phyloP scores from a whole-genome alignment of 2,888 invertebrate species.

The Ferdinandea cuprea region DNA sequence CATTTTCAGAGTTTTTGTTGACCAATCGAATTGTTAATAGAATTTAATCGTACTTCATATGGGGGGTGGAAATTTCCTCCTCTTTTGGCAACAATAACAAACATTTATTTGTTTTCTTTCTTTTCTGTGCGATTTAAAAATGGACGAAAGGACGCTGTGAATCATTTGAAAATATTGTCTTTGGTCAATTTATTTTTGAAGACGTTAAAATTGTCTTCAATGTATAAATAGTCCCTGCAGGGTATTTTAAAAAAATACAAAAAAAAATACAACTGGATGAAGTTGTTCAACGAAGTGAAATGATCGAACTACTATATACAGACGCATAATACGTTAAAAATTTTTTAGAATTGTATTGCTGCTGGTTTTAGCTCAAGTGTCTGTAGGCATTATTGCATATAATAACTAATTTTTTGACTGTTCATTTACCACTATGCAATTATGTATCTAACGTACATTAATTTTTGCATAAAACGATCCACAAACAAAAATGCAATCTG shows the following conservation, averaged over 20 bases:
- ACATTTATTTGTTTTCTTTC: constrained; percentile 8
- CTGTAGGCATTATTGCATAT: too few relatives aligned
- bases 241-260: constrained; percentile 2
- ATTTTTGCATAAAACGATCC: too few relatives aligned
- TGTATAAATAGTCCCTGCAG: constrained; percentile 65
- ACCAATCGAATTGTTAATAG: constrained; percentile 75
- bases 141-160: constrained; percentile 48
- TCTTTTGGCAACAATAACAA: constrained; percentile 51
- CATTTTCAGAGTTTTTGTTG: constrained; percentile 71
- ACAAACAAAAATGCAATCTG: too few relatives aligned
- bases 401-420: too few relatives aligned
- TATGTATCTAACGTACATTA: too few relatives aligned
- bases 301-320: constrained; percentile 25
- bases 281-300: constrained; percentile 47
- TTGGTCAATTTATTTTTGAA: constrained; percentile 73
- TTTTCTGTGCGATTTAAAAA: constrained; percentile 30
- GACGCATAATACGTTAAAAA: not conserved
- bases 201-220: constrained; percentile 70
- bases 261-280: constrained; percentile 22
- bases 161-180: constrained; percentile 63
- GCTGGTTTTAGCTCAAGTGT: too few relatives aligned
- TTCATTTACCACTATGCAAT: too few relatives aligned
- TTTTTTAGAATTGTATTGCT: constrained; percentile 10
- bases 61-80: constrained; percentile 47
- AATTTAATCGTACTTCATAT: constrained; percentile 61